Base-by-base conservation (phyloP, 2,888 invertebrate genomes). In the Microctonus brassicae region DNA sequence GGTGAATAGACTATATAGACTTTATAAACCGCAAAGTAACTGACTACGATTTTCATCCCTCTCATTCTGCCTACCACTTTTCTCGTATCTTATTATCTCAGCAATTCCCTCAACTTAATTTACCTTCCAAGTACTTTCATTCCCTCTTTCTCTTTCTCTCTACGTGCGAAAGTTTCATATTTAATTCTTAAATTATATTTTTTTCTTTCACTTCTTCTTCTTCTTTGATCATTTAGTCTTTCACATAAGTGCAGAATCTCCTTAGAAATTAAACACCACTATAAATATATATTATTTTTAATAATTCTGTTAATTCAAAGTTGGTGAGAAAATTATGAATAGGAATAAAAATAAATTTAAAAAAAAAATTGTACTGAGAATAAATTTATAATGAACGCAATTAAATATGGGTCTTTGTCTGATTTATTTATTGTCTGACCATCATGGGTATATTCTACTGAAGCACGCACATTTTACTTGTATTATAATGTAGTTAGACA, bases 1-100 rank as follows among this genome's bases (percentile, higher is more conserved):
- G 47, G 47, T 47, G 53, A 33, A 17, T 22, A 53, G 17, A 29
- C 53, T 55, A 29, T 22, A 34, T 52, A 29, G 53, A 22, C 34
- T 64, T 34, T 20, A 29, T 64, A 52, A 33, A 26, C 63, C 63
- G 10, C 63, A 53, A 64, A 64, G 64, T 64, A 64, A 64, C 64
- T 34, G 34, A 17, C 47, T 22, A 34, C 22, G 64, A 64, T 64
- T 64, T 64, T 34, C 64, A 61, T 34, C 47, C 47, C 47, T 47
- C 6, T 4, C 17, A 7, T 47, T n/a, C 4, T 2, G 17, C 47
- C 47, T 17, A 20, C 47, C 20, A 9, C 47, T 17, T 34, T 5
- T 26, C 61, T 3, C 34, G 36, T 34, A 61, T 64, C 64, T 64
- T 34, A 64, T 53, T 53, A 52, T 53, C 36, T 64, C 34, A 52